These are phyloP conservation scores for Desmodus rotundus DNA, from an alignment of 2,113 vertebrate species.

Conservation along the genomic window DNA sequence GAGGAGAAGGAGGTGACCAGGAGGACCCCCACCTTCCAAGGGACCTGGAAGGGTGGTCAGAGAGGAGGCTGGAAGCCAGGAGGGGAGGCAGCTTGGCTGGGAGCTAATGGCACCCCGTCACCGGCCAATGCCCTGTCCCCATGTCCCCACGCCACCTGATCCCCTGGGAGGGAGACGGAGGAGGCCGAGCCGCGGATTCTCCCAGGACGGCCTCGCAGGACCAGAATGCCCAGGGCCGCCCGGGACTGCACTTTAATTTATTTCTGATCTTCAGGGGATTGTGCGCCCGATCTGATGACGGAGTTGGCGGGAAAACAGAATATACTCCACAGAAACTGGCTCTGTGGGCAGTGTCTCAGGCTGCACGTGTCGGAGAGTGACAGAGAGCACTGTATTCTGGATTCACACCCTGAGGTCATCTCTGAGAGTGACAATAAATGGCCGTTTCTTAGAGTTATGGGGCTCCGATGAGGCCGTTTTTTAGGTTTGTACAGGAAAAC, in stretches of 20 bases:
- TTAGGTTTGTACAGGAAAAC: neutral
- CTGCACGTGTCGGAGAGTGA: neutral
- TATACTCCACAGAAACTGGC: neutral
- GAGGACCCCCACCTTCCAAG: neutral
- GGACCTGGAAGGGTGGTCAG: too few species aligned
- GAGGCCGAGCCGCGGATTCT: too few species aligned
- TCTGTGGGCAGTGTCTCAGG: neutral
- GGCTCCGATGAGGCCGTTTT: neutral
- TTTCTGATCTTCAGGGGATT: fast-evolving
- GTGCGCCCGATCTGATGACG: neutral
- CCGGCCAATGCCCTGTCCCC: too few species aligned
- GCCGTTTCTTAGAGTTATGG: neutral
- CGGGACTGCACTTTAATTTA: neutral
- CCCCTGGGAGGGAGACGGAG: neutral
- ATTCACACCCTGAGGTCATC: fast-evolving
- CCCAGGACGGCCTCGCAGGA: fast-evolving
- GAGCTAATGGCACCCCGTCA: neutral
- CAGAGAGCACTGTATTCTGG: fast-evolving
- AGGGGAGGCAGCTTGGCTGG: neutral
- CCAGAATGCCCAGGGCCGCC: fast-evolving
- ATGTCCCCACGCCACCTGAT: neutral
- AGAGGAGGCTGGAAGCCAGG: neutral
- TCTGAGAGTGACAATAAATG: fast-evolving
- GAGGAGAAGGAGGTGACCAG: neutral
- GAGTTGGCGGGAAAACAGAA: neutral